Conservation (phyloP, 2,113 vertebrate species). For the Taurulus bubalis region DNA sequence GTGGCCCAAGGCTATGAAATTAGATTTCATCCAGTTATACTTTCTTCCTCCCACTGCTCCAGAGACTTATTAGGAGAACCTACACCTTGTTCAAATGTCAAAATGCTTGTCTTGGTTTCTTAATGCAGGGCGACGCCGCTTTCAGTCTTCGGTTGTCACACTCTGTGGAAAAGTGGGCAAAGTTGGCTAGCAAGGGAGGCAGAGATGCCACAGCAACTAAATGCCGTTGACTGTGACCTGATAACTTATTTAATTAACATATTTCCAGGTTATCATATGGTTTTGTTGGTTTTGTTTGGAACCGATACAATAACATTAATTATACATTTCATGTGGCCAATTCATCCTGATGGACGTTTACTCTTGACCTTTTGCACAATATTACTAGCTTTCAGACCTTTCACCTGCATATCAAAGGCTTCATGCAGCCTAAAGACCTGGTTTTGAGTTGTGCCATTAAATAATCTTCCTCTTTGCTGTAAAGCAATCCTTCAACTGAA, state of each 20-base stretch:
- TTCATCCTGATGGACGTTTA: not conserved
- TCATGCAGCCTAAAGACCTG: not conserved
- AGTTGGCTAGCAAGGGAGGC: not conserved
- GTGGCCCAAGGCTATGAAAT: not conserved
- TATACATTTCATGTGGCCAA: not conserved
- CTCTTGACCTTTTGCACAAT: slow-evolving; percentile 24
- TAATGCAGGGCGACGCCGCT: slow-evolving; percentile 7
- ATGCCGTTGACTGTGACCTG: not conserved
- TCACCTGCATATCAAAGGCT: not conserved
- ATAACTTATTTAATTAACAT: not conserved
- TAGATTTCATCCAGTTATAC: slow-evolving; percentile 17
- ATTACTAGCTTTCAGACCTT: slow-evolving; percentile 5
- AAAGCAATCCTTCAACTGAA: not conserved
- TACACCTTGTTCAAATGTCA: slow-evolving; percentile 48
- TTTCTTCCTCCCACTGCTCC: slow-evolving; percentile 4
- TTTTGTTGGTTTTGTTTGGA: not conserved
- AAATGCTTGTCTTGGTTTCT: slow-evolving; percentile 11
- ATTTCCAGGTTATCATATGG: not conserved
- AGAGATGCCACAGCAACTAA: not conserved
- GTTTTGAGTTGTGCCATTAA: not conserved
- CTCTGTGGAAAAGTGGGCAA: slow-evolving; percentile 22
- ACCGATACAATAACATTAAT: not conserved
- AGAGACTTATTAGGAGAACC: slow-evolving; percentile 46
- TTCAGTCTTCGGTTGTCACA: not conserved
- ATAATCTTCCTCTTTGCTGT: not conserved